Base-by-base conservation (phyloP, 2,888 invertebrate species). In the Strigamia crassipes region DNA sequence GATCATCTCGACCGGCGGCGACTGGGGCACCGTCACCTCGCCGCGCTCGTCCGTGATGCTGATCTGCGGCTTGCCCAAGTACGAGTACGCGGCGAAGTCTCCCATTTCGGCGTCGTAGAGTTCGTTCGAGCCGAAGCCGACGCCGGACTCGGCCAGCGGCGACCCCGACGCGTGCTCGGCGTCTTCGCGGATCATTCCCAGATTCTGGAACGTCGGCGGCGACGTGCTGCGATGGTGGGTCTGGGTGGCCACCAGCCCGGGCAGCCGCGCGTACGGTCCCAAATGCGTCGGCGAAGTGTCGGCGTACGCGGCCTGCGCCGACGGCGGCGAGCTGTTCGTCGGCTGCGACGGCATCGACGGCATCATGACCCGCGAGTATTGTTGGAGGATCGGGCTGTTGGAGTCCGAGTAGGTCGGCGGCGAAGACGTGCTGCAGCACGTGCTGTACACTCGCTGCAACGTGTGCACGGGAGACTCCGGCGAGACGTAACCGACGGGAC, bases 21-120 rank as follows among this genome's bases (percentile, higher is more conserved):
- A 83, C 56, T 81, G 79, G 86, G 85, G 15, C 86, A 83, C 84
- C 15, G 83, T 88, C 83, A 88, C 88, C 84, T 88, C 88, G 82
- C 96, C 96, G 81, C 94, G 90, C 81, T 96, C 96, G 87, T 97
- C 96, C 0, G 97, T 97, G 12, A 97, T 91, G 85, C 95, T 96
- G 83, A 97, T 97, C 88, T 96, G 96, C 0, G 97, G 96, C 87
- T 94, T 84, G 1, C 42, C 21, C 12, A 23, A 12, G 9, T 66
- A 66, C 9, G 61, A 66, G 21, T 66, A 66, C 13, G 46, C 13
- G 12, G 61, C 61, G 9, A 66, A 66, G 10, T 15, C 61, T n/a
- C 46, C 46, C 46, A 46, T 46, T 1, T 46, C 46, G 5, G 46
- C 0, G 46, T n/a, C 46, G 15, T 13, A 46, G 15, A 66, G 21